Base-by-base conservation (phyloP, 2,888 invertebrate species). In the Torymus texanus region DNA sequence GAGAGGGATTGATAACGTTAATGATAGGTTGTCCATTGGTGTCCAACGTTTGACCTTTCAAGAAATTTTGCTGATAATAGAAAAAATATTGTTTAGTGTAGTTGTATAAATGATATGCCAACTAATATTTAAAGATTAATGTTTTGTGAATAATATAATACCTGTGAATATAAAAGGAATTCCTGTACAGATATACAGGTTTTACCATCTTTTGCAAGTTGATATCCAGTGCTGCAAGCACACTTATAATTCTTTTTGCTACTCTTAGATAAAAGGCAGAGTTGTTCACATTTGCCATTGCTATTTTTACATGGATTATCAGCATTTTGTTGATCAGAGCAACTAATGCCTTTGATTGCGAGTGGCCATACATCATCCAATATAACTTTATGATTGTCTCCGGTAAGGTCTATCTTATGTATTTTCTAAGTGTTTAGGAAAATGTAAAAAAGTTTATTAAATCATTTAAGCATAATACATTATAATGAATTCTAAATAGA, bases 211-310 rank as follows among this genome's bases (percentile, higher is more conserved):
- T 10, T 2, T 5, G 10, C 50, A 0, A 81, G 61, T 16, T 66
- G 51, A 29, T 70, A 81, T 4, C 81, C 81, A 4, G 78, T 13
- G 1, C 66, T 51, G 21, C 81, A 81, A 11, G 18, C 53, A 53
- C 81, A 81, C 5, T 12, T 66, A 16, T n/a, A 55, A 53, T 68
- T 68, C 5, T 56, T 4, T 0, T 61, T 0, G 13, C 21, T 67
- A 2, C 50, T 66, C 16, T 18, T 65, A 1, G 81, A 81, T n/a
- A 65, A 21, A n/a, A 81, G 16, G 13, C 80, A 81, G 0, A 81
- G 2, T 0, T 81, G 71, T 12, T 75, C 50, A n/a, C 81, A 81
- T 14, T 56, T 16, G 21, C 71, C 66, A 8, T 78, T 81, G 5
- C 51, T 58, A 2, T 13, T 18, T 0, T 21, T 55, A 11, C 81